phyloP scores from a whole-genome alignment of 2,797 vertebrate genomes.

The Epinephelus coioides region DNA sequence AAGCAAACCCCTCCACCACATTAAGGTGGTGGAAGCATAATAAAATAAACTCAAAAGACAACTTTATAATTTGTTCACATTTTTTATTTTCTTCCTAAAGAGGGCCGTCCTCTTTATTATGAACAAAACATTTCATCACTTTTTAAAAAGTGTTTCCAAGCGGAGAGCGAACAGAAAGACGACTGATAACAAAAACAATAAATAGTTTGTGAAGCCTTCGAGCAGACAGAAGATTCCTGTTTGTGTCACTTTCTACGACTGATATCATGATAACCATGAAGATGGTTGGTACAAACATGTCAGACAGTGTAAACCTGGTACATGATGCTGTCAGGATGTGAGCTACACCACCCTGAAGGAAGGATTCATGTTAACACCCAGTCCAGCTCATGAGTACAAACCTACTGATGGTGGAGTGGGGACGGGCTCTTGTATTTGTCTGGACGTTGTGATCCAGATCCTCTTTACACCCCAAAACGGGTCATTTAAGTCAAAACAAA shows the following conservation, averaged over 20 bases:
- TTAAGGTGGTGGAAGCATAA: too few species aligned
- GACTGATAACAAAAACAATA: conserved; percentile 59
- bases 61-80: conserved; percentile 10
- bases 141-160: conserved; percentile 52
- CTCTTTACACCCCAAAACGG: conserved; percentile 50
- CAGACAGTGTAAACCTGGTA: conserved; percentile 11
- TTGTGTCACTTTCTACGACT: conserved; percentile 6
- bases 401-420: not conserved
- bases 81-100: conserved; percentile 43
- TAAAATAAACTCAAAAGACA: not conserved
- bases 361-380: not conserved
- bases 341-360: conserved; percentile 5
- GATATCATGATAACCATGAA: conserved; percentile 1
- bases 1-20: too few species aligned
- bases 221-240: not conserved
- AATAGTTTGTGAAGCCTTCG: conserved; percentile 42
- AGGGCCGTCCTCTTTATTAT: conserved; percentile 37
- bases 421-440: not conserved
- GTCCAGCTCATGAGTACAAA: not conserved
- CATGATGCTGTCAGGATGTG: conserved; percentile 7
- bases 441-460: not conserved
- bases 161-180: conserved; percentile 30
- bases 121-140: conserved; percentile 49
- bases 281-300: conserved; percentile 6
- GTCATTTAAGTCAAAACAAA: conserved; percentile 37